A percentile compares a stretch with the other conserved stretches of the same genome.
phyloP scores from a whole-genome alignment of 2,888 invertebrate genomes.

The Parnassius mnemosyne region DNA sequence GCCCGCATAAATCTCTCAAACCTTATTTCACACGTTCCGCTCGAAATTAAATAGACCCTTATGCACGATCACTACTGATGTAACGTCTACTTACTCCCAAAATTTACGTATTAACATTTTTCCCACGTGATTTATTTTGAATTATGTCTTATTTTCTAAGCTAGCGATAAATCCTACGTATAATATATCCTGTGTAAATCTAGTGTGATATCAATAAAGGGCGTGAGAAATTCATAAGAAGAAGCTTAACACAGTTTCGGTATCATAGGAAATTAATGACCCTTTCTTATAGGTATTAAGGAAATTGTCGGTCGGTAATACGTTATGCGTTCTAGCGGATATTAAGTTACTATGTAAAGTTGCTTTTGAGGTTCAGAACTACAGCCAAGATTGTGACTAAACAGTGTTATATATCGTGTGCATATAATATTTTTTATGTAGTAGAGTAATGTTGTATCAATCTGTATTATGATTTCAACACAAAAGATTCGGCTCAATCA shows the following conservation, averaged over 20 bases:
- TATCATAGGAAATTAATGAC: constrained; percentile 21
- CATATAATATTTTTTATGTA: too few species aligned
- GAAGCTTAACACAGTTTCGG: constrained; percentile 5
- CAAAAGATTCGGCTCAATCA: too few species aligned
- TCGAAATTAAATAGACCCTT: constrained; percentile 71
- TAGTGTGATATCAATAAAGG: constrained; percentile 13
- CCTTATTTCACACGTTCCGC: constrained; percentile 69
- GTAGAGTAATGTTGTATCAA: too few species aligned
- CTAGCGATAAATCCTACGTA: constrained; percentile 14
- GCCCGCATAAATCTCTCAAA: constrained; percentile 65
- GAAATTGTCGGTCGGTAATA: constrained; percentile 11
- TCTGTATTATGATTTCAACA: too few species aligned
- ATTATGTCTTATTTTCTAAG: constrained; percentile 9
- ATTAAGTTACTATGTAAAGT: constrained; percentile 20
- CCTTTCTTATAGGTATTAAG: constrained; percentile 13
- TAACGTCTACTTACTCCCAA: constrained; percentile 52
- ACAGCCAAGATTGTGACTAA: background rate
- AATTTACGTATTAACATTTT: constrained; percentile 30
- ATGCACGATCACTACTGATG: constrained; percentile 64
- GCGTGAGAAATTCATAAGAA: constrained; percentile 10
- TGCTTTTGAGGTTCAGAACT: too few species aligned
- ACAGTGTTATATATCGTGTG: too few species aligned
- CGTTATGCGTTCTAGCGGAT: constrained; percentile 16
- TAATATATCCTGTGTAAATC: background rate
- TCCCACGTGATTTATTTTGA: constrained; percentile 40